A percentile compares a stretch with the other conserved stretches of the same genome.
Conservation (phyloP, 2,888 invertebrate genomes). For the Noctuana brunneofusca region DNA sequence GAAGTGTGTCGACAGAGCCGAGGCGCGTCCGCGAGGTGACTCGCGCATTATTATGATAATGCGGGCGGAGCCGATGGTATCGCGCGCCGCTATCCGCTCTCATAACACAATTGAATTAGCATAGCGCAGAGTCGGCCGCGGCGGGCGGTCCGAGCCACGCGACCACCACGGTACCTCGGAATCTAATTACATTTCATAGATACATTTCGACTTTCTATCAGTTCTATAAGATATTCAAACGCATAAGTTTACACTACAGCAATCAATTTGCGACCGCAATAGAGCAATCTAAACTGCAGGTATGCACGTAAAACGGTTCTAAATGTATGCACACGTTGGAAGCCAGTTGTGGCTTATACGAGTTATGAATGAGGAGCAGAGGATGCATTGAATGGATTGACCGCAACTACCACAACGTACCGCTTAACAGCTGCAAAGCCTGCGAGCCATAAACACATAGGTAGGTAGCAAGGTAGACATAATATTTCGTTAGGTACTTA, state of each 20-base stretch:
- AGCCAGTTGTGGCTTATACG: constrained; percentile 45
- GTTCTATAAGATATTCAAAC: constrained; percentile 7
- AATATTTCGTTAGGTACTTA: too few species aligned
- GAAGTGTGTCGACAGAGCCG: constrained; percentile 60
- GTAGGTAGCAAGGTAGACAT: background rate
- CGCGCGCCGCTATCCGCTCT: constrained; percentile 62
- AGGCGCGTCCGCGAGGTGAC: constrained; percentile 65
- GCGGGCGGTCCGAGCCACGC: constrained; percentile 79
- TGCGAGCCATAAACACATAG: constrained; percentile 19
- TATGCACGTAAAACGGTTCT: constrained; percentile 52
- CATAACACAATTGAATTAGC: constrained; percentile 81
- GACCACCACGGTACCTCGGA: constrained; percentile 54
- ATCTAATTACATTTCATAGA: constrained; percentile 48
- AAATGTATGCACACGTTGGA: constrained; percentile 53
- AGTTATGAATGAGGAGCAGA: constrained; percentile 56
- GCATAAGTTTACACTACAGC: constrained; percentile 22
- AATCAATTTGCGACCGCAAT: constrained; percentile 38
- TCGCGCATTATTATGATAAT: constrained; percentile 81
- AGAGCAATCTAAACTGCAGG: constrained; percentile 41
- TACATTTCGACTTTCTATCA: constrained; percentile 9
- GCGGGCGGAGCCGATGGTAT: constrained; percentile 73
- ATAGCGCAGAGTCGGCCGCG: constrained; percentile 68
- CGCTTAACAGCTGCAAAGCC: constrained; percentile 39
- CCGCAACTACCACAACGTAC: constrained; percentile 58
- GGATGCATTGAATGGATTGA: constrained; percentile 55